Evolutionary conservation across 1,140 invertebrate species (phyloP).

Genomic region (Megathymus violae): DNA sequence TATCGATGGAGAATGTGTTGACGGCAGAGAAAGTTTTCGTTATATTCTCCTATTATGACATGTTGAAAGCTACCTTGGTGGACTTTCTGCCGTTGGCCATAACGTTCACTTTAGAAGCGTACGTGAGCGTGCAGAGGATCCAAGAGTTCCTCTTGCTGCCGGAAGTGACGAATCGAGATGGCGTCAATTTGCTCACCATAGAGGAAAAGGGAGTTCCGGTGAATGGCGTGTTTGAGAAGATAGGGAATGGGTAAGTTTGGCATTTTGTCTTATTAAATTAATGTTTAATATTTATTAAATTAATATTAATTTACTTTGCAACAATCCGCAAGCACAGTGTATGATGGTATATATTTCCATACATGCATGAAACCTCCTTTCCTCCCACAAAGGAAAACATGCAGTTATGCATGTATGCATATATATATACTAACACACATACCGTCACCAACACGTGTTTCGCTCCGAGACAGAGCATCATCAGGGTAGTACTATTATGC

Average conservation of each 20-base stretch:
- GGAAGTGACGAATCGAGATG: constrained; percentile 78
- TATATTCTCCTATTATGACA: constrained; percentile 89
- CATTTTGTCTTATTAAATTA: neutral
- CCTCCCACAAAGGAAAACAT: no score
- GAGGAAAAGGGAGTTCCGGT: constrained; percentile 45
- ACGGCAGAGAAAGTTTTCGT: constrained; percentile 91
- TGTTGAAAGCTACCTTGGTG: constrained; percentile 88
- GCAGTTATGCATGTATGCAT: no score
- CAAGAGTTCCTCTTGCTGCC: constrained; percentile 87
- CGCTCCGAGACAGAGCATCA: no score
- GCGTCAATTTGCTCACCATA: constrained; percentile 60
- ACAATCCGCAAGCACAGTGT: no score
- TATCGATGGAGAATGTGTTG: constrained; percentile 86
- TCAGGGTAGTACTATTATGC: no score
- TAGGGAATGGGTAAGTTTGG: constrained; percentile 69
- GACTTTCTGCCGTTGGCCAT: constrained; percentile 89
- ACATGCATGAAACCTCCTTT: no score
- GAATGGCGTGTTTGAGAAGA: constrained; percentile 71
- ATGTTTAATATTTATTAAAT: no score
- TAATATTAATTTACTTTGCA: no score
- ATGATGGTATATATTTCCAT: no score
- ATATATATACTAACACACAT: no score
- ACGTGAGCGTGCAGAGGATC: constrained; percentile 88
- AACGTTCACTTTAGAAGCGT: constrained; percentile 82
- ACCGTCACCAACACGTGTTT: no score